These are phyloP conservation scores for Regulus satrapa DNA, from an alignment of 2,113 vertebrate species.

Conservation along the genomic window DNA sequence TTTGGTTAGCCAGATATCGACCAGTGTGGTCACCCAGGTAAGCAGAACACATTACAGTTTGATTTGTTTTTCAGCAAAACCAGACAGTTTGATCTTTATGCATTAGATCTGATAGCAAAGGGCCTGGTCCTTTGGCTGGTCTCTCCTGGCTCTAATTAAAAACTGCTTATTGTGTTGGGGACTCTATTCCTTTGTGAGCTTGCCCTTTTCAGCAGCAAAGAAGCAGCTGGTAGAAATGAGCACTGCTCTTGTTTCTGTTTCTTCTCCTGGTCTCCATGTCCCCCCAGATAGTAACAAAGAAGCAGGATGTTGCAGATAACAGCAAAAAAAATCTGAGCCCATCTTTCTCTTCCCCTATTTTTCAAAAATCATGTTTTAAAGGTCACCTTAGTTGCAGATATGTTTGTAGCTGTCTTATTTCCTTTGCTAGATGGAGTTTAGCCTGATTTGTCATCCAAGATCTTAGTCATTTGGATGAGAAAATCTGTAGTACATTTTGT, in stretches of 20 bases:
- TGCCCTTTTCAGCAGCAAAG: neutral
- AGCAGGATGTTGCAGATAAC: neutral
- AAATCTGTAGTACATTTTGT: neutral
- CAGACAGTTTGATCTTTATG: neutral
- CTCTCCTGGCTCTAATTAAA: neutral
- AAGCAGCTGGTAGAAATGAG: neutral
- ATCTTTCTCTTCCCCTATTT: neutral
- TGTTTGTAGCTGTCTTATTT: neutral
- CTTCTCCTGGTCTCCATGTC: neutral
- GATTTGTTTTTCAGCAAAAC: neutral
- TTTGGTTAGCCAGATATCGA: neutral
- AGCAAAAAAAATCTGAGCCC: neutral
- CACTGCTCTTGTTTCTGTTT: neutral
- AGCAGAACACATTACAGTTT: neutral
- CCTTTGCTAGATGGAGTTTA: neutral
- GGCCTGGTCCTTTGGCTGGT: neutral
- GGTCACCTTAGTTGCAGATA: neutral
- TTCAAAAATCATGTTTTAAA: neutral
- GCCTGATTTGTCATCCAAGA: neutral
- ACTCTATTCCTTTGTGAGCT: neutral
- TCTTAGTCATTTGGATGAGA: neutral
- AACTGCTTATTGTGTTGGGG: neutral
- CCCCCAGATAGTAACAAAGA: neutral
- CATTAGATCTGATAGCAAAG: neutral
- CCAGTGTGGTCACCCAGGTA: neutral